A percentile compares a stretch with the other conserved stretches of the same genome.
Evolutionary conservation across 1,140 invertebrate genomes (phyloP).

Genomic region (Bathynomus jamesi): DNA sequence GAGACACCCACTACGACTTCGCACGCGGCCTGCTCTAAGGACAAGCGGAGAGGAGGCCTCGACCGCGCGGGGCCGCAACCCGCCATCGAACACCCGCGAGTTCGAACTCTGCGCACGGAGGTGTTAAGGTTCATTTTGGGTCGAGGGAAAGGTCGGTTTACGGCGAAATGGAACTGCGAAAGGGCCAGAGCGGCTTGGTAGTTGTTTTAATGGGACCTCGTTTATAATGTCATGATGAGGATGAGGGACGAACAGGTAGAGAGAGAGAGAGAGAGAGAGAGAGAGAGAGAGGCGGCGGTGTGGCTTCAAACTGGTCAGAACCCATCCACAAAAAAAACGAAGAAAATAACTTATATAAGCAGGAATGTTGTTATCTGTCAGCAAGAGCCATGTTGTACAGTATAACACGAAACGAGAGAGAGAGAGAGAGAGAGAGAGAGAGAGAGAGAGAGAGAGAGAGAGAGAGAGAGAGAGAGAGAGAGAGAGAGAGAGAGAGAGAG

Average conservation of each 20-base stretch:
- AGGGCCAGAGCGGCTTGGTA: conserved; percentile 31
- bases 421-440: neutral
- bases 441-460: neutral
- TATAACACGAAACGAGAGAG: neutral
- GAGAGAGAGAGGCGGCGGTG: too few species aligned
- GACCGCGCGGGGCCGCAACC: conserved; percentile 18
- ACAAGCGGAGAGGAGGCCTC: conserved; percentile 27
- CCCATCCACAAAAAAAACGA: too few species aligned
- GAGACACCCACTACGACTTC: conserved; percentile 30
- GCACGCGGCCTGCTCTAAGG: conserved; percentile 25
- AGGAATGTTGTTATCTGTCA: too few species aligned
- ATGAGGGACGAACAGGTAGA: conserved; percentile 26
- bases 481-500: too few species aligned
- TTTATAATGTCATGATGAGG: conserved; percentile 36
- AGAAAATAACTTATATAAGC: too few species aligned
- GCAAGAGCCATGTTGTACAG: too few species aligned
- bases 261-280: neutral
- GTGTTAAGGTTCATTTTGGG: too few species aligned
- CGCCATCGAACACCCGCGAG: too few species aligned
- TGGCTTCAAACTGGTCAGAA: too few species aligned
- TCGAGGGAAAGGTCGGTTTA: too few species aligned
- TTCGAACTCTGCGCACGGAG: too few species aligned
- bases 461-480: neutral
- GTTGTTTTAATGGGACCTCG: conserved; percentile 36
- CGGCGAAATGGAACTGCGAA: conserved; percentile 16